A percentile compares a stretch with the other conserved stretches of the same genome.
These are phyloP conservation scores for Furnarius figulus DNA, from an alignment of 2,113 vertebrate species.

Conservation along the genomic window DNA sequence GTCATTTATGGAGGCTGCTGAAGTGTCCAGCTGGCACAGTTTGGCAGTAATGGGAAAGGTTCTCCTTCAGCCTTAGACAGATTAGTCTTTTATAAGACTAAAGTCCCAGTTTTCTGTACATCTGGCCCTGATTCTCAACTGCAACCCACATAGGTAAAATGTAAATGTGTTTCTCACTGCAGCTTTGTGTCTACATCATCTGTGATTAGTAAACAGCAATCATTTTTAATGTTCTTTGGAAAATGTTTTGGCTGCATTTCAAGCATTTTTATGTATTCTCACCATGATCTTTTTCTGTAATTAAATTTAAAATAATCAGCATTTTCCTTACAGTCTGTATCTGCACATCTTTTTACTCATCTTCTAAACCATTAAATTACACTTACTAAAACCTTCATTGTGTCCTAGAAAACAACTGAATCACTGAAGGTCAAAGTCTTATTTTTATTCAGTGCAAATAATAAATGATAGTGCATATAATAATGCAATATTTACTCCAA, in stretches of 20 bases:
- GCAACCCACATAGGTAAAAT: background rate
- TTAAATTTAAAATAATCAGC: slow-evolving; percentile 80
- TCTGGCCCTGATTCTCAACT: background rate
- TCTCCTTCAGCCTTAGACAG: background rate
- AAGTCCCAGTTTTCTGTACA: background rate
- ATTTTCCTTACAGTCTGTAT: slow-evolving; percentile 70
- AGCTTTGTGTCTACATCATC: slow-evolving; percentile 45
- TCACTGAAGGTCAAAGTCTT: slow-evolving; percentile 65
- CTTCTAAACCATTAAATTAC: slow-evolving; percentile 73
- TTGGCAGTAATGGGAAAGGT: background rate
- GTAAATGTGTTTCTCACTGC: background rate
- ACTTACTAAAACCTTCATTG: slow-evolving; percentile 26
- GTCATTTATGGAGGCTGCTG: background rate
- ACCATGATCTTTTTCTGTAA: slow-evolving; percentile 74
- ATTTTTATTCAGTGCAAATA: slow-evolving; percentile 48
- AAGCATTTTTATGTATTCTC: slow-evolving; percentile 73
- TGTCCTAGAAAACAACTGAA: slow-evolving; percentile 26
- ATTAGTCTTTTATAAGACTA: background rate
- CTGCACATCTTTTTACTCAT: slow-evolving; percentile 58
- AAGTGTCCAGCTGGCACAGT: background rate
- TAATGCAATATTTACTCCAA: slow-evolving; percentile 48
- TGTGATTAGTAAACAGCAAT: slow-evolving; percentile 73
- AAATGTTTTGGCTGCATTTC: slow-evolving; percentile 74
- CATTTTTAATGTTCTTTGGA: slow-evolving; percentile 70
- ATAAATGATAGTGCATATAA: background rate